Base-by-base conservation (phyloP, 2,888 invertebrate species). In the Pollenia amentaria region DNA sequence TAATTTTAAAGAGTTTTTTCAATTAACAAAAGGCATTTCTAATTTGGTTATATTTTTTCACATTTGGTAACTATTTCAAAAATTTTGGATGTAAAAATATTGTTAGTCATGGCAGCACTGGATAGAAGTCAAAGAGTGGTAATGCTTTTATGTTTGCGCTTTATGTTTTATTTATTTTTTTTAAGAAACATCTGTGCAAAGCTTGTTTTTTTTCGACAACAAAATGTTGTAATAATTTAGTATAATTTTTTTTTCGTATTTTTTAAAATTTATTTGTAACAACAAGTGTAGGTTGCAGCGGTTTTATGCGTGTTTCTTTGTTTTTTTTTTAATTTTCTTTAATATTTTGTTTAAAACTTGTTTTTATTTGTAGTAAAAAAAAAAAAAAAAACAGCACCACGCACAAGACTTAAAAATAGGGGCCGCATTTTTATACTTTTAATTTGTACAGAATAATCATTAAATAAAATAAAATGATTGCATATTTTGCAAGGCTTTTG, bases 211-310 rank as follows among this genome's bases (percentile, higher is more conserved):
- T 48, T 73, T 38, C 7, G 48, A 51, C 48, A 67, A 67, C n/a
- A 69, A 69, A 69, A 29, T 70, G 9, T 72, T 72, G 42, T 72
- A 72, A 72, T 55, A 72, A 60, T n/a, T n/a, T n/a, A 72, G 42
- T 60, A 60, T 60, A 60, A 9, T 60, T 60, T 21, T 57, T 12
- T 16, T 40, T 6, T 1, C 42, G 40, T 42, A 29, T 10, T 16
- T 11, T 11, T 8, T 62, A 21, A 8, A 29, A 42, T 67, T 60
- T 79, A n/a, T 53, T 42, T 62, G 62, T 42, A 4, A 62, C 40
- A 44, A 46, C 70, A 70, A 51, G 70, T 62, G 79, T 79, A 62
- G 79, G 79, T 69, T 78, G 57, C 7, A 60, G 67, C 60, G 69
- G 78, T 44, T 55, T 60, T 21, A 14, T 70, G 70, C 42, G 70